These are phyloP conservation scores for Enteromius anoplus DNA, from an alignment of 2,797 vertebrate species.

Conservation along the genomic window DNA sequence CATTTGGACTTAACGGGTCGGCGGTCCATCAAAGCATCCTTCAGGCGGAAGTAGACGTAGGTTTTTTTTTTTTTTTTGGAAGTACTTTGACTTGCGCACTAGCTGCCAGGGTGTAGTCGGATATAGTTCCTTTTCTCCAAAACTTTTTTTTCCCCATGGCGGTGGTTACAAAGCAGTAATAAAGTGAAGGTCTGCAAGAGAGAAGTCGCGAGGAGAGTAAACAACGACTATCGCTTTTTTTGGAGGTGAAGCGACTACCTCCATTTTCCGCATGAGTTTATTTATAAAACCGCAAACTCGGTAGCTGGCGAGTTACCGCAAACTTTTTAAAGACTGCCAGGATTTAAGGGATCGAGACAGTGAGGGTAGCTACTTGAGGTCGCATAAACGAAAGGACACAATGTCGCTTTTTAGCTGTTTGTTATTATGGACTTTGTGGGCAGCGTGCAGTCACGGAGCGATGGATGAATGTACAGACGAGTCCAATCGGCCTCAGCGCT, in stretches of 20 bases:
- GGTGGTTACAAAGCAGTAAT: constrained; percentile 70
- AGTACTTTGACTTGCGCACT: constrained; percentile 74
- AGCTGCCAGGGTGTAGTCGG: constrained; percentile 74
- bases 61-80: constrained; percentile 52
- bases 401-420: constrained; percentile 65
- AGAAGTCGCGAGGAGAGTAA: constrained; percentile 29
- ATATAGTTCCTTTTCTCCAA: constrained; percentile 64
- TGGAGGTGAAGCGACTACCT: constrained; percentile 15
- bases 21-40: constrained; percentile 59
- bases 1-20: constrained; percentile 51
- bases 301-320: constrained; percentile 57
- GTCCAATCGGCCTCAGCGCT: constrained; percentile 82
- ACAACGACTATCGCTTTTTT: neutral
- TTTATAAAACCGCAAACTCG: constrained; percentile 48
- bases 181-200: constrained; percentile 50
- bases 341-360: constrained; percentile 50
- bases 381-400: constrained; percentile 42
- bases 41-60: constrained; percentile 65
- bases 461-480: constrained; percentile 92
- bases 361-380: constrained; percentile 27
- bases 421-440: constrained; percentile 63
- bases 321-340: constrained; percentile 55
- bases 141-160: constrained; percentile 70
- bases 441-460: constrained; percentile 70
- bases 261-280: constrained; percentile 49